These are phyloP conservation scores for Tadarida brasiliensis DNA, from an alignment of 2,797 vertebrate genomes.

Conservation along the genomic window DNA sequence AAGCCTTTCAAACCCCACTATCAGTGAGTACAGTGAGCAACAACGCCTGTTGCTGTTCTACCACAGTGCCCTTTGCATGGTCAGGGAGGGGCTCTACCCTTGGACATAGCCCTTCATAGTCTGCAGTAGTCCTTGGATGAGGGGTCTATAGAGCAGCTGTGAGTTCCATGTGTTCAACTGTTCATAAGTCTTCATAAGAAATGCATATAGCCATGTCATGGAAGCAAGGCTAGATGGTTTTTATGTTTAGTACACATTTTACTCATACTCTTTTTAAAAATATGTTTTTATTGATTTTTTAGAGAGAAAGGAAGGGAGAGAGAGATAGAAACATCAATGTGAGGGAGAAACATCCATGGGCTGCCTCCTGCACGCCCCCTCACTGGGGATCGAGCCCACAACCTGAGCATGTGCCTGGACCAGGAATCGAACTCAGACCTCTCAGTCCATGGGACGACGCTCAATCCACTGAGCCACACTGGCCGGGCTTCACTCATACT, in stretches of 20 bases:
- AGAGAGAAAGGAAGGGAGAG: too few relatives aligned
- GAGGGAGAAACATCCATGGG: too few relatives aligned
- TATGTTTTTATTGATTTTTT: too few relatives aligned
- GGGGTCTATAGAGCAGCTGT: neutral
- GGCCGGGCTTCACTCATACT: neutral
- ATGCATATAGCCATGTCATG: neutral
- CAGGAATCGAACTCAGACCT: too few relatives aligned
- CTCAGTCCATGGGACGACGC: too few relatives aligned
- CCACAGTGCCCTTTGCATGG: accelerated
- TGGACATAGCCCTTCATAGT: neutral
- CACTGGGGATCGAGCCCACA: too few relatives aligned
- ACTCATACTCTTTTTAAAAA: neutral
- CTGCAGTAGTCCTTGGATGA: neutral
- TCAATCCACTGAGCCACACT: too few relatives aligned
- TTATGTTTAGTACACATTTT: neutral
- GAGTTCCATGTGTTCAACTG: neutral
- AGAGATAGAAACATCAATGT: too few relatives aligned
- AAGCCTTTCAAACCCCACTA: neutral
- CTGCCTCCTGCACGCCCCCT: too few relatives aligned
- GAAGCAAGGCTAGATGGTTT: neutral
- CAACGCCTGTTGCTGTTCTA: neutral
- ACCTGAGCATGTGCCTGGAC: too few relatives aligned
- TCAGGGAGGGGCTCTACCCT: neutral
- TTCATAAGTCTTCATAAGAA: neutral
- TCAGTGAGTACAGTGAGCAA: neutral